Evolutionary conservation across 2,888 invertebrate genomes (phyloP).

Genomic region (Xylota segnis): DNA sequence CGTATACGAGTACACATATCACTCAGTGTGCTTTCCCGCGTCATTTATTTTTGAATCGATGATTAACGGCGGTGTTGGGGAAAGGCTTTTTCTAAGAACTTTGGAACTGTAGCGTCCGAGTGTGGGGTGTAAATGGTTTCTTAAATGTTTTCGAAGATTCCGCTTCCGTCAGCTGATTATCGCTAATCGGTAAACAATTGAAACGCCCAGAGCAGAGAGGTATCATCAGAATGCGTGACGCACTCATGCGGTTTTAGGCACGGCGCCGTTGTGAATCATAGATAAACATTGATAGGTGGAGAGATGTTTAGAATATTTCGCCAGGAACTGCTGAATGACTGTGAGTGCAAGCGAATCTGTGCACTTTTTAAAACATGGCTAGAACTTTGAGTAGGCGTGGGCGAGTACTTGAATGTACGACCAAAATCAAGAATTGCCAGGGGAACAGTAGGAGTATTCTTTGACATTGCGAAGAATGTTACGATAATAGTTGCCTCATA

Average conservation of each 20-base stretch:
- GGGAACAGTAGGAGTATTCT: too few species aligned
- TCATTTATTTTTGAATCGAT: background rate
- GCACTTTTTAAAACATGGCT: background rate
- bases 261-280: background rate
- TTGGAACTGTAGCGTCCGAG: background rate
- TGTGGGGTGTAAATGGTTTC: too few species aligned
- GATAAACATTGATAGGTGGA: background rate
- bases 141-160: background rate
- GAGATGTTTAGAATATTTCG: background rate
- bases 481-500: too few species aligned
- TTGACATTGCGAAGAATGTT: too few species aligned
- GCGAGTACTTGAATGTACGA: too few species aligned
- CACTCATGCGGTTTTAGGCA: background rate
- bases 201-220: background rate
- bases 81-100: background rate
- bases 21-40: background rate
- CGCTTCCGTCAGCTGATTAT: background rate
- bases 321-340: background rate
- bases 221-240: background rate
- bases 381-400: too few species aligned
- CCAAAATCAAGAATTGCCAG: too few species aligned
- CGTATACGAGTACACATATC: background rate
- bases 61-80: background rate
- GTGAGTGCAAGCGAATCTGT: background rate
- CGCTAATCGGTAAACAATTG: background rate